Percentiles rank a stretch among this genome's conserved stretches.
Conservation (phyloP, 2,888 invertebrate species). For the Folsomia candida region DNA sequence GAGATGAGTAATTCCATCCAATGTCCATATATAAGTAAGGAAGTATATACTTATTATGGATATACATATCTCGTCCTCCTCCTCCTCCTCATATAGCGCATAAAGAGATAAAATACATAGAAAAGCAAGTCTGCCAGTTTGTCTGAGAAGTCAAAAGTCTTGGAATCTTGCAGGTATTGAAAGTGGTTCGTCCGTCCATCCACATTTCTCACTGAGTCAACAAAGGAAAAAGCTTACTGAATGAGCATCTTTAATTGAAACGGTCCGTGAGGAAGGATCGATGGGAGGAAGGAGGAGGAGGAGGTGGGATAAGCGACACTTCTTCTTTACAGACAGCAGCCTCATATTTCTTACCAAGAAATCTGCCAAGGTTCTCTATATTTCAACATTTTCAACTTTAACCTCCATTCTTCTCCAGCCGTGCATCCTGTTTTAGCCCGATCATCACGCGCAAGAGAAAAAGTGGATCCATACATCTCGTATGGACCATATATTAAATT, state of each 20-base stretch:
- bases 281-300: constrained; percentile 29
- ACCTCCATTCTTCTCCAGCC: not conserved
- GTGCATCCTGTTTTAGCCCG: not conserved
- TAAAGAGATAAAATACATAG: not conserved
- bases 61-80: too few relatives aligned
- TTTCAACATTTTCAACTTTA: constrained; percentile 8
- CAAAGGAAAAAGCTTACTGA: constrained; percentile 31
- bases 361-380: not conserved
- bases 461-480: not conserved
- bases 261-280: constrained; percentile 11
- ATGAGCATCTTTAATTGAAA: constrained; percentile 29
- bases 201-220: too few relatives aligned
- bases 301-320: constrained; percentile 42
- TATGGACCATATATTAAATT: not conserved
- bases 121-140: constrained; percentile 16
- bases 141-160: constrained; percentile 26
- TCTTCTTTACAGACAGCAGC: constrained; percentile 6
- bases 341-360: not conserved
- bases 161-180: not conserved
- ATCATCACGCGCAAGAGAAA: too few relatives aligned
- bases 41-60: not conserved
- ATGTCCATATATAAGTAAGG: not conserved
- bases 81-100: not conserved
- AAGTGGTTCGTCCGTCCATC: too few relatives aligned
- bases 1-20: constrained; percentile 11